phyloP scores from a whole-genome alignment of 2,797 vertebrate species.

The Pelochelys cantorii region DNA sequence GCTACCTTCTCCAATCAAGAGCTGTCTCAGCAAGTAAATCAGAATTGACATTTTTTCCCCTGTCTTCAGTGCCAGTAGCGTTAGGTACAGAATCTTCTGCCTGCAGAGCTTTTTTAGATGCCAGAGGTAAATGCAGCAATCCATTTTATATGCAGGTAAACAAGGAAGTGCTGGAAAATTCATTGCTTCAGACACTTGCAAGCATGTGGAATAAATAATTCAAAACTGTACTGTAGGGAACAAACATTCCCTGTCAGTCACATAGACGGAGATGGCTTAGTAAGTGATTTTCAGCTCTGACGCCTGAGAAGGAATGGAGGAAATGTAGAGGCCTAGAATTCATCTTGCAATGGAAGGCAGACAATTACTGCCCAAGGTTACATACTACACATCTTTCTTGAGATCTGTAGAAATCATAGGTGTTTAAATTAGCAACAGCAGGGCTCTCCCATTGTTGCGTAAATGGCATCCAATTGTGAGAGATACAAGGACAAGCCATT shows the following conservation, averaged over 20 bases:
- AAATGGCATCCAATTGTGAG: not conserved
- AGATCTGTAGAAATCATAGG: not conserved
- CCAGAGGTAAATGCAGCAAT: not conserved
- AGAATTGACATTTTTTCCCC: not conserved
- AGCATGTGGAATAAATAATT: not conserved
- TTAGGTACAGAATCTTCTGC: not conserved
- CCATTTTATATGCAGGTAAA: too few species aligned
- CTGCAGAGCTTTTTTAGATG: not conserved
- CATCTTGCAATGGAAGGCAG: not conserved
- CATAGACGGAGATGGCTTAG: fast-evolving
- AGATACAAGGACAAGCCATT: not conserved
- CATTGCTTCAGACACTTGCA: not conserved
- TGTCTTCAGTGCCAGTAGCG: too few species aligned
- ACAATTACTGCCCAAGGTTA: not conserved
- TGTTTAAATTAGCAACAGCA: not conserved
- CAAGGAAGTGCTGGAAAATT: not conserved
- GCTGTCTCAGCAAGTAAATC: not conserved
- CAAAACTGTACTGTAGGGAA: not conserved
- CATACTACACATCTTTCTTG: not conserved
- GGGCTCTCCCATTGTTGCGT: not conserved
- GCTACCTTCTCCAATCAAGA: not conserved
- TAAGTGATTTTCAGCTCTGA: not conserved
- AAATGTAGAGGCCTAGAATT: not conserved
- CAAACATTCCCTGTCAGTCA: not conserved
- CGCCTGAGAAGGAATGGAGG: not conserved